A percentile compares a stretch with the other conserved stretches of the same genome.
phyloP scores from a whole-genome alignment of 2,113 vertebrate genomes.

The Pongo abelii region DNA sequence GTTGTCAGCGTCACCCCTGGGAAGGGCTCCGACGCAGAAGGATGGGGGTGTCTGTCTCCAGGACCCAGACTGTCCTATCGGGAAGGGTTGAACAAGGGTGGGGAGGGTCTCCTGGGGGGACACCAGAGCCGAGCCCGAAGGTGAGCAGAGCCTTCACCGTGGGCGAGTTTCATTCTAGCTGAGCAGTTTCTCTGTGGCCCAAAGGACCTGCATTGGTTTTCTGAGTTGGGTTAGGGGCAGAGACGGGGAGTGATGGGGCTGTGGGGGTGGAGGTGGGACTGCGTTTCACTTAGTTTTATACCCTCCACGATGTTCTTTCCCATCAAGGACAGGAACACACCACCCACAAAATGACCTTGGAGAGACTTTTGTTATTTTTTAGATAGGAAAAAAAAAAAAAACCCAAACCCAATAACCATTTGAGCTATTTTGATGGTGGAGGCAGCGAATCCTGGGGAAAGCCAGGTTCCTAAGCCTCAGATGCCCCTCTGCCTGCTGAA shows the following conservation, averaged over 20 bases:
- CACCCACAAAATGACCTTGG: not conserved
- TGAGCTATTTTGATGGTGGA: not conserved
- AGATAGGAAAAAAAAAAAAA: not conserved
- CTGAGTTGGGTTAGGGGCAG: too few species aligned
- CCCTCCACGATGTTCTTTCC: not conserved
- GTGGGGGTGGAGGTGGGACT: too few species aligned
- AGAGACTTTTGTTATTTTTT: not conserved
- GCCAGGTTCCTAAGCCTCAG: not conserved
- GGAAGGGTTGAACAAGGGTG: not conserved
- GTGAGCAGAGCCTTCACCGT: fast-evolving
- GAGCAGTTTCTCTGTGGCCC: not conserved
- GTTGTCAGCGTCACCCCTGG: not conserved
- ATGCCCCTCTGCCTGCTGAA: too few species aligned
- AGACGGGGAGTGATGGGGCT: not conserved
- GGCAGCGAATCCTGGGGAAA: not conserved
- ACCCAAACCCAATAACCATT: not conserved
- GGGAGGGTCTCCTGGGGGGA: not conserved
- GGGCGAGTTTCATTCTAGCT: not conserved
- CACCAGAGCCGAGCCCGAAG: fast-evolving
- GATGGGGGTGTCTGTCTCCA: not conserved
- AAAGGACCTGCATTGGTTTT: too few species aligned
- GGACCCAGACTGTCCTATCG: not conserved
- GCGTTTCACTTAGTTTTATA: fast-evolving
- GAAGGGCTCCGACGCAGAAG: not conserved
- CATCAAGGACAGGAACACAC: not conserved